Conservation (phyloP, 2,888 invertebrate genomes). For the Platycnemis pennipes region DNA sequence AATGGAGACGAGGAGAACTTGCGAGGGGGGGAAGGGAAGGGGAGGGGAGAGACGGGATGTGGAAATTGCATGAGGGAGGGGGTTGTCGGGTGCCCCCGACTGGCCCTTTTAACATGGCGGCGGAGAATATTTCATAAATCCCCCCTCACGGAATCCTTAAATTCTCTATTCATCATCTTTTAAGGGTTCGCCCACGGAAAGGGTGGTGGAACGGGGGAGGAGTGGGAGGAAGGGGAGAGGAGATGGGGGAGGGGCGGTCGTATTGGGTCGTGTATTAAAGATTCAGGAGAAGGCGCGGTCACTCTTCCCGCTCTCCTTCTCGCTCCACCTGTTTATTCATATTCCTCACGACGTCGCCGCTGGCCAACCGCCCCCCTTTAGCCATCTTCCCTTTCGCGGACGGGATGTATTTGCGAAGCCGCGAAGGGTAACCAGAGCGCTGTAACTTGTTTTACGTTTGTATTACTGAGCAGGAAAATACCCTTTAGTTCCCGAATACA, state of each 20-base stretch:
- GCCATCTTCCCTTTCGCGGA: background rate
- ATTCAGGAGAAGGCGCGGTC: conserved; percentile 6
- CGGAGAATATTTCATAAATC: conserved; percentile 48
- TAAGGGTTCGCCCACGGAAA: background rate
- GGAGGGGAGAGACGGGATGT: background rate
- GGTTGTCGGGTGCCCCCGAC: background rate
- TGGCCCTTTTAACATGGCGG: background rate
- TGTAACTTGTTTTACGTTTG: background rate
- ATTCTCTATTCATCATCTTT: conserved; percentile 26
- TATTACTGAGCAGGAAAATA: background rate
- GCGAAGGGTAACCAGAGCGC: background rate
- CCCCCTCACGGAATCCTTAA: conserved; percentile 18
- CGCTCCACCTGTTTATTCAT: background rate
- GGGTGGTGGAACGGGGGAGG: too few relatives aligned
- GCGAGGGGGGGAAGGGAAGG: background rate
- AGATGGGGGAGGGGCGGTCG: background rate
- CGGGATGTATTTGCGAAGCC: background rate
- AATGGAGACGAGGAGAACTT: background rate
- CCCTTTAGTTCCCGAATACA: background rate
- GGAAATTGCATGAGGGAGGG: conserved; percentile 12
- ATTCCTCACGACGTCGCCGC: background rate
- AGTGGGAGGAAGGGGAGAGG: background rate
- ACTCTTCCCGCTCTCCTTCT: background rate
- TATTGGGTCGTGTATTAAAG: too few relatives aligned
- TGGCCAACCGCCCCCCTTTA: background rate